Percentiles rank a stretch among this genome's conserved stretches.
phyloP scores from a whole-genome alignment of 2,113 vertebrate species.

The Pontoporia blainvillei region DNA sequence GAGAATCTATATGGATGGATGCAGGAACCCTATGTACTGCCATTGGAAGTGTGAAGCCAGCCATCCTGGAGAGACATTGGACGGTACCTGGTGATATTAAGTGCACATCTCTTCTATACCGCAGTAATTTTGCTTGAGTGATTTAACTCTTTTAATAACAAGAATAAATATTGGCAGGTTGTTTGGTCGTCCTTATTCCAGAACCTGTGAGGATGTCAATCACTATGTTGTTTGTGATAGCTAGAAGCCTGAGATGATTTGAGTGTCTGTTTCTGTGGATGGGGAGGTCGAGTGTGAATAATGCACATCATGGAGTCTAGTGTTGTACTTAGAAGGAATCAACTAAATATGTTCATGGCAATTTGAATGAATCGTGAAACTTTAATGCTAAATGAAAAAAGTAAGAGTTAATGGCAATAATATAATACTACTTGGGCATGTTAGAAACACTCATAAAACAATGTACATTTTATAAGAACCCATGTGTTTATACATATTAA shows the following conservation, averaged over 20 bases:
- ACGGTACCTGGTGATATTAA: neutral
- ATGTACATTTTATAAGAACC: neutral
- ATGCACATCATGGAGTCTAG: neutral
- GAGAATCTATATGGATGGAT: neutral
- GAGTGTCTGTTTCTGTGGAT: neutral
- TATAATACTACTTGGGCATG: neutral
- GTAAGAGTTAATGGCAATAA: neutral
- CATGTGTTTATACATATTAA: neutral
- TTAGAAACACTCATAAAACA: neutral
- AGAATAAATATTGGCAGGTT: neutral
- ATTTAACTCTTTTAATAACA: neutral
- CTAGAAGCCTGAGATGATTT: neutral
- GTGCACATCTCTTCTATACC: neutral
- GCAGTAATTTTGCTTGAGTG: neutral
- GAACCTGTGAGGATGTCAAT: neutral
- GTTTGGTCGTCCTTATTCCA: neutral
- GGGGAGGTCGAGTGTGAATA: neutral
- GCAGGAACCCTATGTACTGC: neutral
- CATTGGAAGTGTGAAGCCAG: neutral
- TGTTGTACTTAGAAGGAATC: neutral
- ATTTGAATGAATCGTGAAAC: neutral
- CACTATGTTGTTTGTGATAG: neutral
- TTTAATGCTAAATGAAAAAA: neutral
- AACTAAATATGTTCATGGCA: neutral
- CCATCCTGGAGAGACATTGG: neutral